Percentiles rank a stretch among this genome's conserved stretches.
Evolutionary conservation across 2,113 vertebrate genomes (phyloP).

Genomic region (Corythaixoides concolor): DNA sequence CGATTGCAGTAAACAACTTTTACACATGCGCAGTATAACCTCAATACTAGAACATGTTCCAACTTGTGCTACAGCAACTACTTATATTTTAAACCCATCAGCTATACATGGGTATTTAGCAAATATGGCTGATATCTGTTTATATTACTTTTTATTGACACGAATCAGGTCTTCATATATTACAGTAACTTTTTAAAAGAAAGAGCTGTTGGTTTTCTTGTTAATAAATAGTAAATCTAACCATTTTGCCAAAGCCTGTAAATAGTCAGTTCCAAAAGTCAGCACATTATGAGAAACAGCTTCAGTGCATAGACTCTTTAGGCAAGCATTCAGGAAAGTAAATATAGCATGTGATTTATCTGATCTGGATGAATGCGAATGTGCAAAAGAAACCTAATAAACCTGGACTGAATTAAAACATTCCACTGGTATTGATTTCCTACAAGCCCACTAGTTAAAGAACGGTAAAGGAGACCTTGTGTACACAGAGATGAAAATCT

Average conservation of each 20-base stretch:
- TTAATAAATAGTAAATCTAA: constrained; percentile 64
- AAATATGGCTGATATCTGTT: too few species aligned
- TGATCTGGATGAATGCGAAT: constrained; percentile 24
- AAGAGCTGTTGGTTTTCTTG: constrained; percentile 39
- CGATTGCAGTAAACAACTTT: too few species aligned
- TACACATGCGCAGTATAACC: too few species aligned
- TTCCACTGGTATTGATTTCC: background rate
- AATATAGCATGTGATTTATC: constrained; percentile 29
- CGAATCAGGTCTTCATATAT: too few species aligned
- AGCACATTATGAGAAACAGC: constrained; percentile 14
- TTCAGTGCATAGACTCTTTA: background rate
- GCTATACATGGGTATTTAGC: too few species aligned
- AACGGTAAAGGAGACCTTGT: constrained; percentile 29
- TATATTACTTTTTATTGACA: too few species aligned
- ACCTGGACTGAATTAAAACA: constrained; percentile 52
- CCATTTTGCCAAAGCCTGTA: constrained; percentile 60
- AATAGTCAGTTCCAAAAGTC: constrained; percentile 46
- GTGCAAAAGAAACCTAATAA: constrained; percentile 26
- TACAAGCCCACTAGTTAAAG: background rate
- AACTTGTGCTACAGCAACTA: too few species aligned
- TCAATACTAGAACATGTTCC: too few species aligned
- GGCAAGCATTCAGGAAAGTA: constrained; percentile 36
- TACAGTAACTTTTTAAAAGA: background rate
- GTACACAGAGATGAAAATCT: background rate
- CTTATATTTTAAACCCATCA: too few species aligned